Conservation (phyloP, 2,888 invertebrate species). For the Augiades crinisus region DNA sequence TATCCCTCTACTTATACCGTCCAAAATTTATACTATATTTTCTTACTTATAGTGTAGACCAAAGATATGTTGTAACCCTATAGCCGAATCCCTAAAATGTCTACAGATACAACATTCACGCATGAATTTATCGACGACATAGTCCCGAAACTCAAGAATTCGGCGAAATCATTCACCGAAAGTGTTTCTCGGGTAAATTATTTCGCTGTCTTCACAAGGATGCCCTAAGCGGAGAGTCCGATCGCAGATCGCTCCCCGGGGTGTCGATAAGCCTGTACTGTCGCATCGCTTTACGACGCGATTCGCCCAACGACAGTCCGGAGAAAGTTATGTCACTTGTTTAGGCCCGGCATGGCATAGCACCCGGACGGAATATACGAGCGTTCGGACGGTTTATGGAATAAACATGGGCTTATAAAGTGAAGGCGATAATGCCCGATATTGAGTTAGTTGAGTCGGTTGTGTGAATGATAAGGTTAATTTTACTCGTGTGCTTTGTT, state of each 20-base stretch:
- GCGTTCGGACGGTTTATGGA: background rate
- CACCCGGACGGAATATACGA: background rate
- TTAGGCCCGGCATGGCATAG: background rate
- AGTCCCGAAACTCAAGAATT: background rate
- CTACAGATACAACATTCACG: too few species aligned
- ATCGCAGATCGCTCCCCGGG: slow-evolving; percentile 11
- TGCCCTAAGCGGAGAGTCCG: background rate
- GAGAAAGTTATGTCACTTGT: slow-evolving; percentile 9
- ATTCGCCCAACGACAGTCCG: slow-evolving; percentile 1
- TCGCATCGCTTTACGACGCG: slow-evolving; percentile 16
- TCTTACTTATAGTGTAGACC: too few species aligned
- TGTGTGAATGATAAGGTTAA: background rate
- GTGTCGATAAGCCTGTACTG: slow-evolving; percentile 13
- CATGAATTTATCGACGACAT: too few species aligned
- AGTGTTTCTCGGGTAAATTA: background rate
- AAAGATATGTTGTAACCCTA: too few species aligned
- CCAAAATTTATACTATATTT: too few species aligned
- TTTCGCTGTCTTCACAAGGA: background rate
- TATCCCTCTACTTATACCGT: too few species aligned
- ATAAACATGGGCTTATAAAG: background rate
- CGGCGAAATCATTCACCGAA: background rate
- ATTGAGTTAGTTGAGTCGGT: background rate
- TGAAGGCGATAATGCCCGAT: background rate
- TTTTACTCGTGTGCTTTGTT: background rate
- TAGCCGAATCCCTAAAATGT: too few species aligned